A percentile compares a stretch with the other conserved stretches of the same genome.
These are phyloP conservation scores for Lethocerus indicus DNA, from an alignment of 1,140 invertebrate genomes.

Conservation along the genomic window DNA sequence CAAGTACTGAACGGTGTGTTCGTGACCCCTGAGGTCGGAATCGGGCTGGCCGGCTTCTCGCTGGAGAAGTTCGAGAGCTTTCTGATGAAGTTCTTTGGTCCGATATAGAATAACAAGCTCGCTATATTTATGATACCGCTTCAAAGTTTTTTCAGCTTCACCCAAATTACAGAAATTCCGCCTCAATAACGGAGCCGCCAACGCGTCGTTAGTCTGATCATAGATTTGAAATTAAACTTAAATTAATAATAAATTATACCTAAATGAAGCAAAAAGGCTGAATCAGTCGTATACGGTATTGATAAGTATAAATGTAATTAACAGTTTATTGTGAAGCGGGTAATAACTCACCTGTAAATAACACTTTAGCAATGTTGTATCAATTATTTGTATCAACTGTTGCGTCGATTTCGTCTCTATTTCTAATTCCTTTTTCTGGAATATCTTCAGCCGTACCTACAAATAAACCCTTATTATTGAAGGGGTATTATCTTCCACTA, in stretches of 20 bases:
- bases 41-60: conserved; percentile 60
- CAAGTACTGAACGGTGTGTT: conserved; percentile 78
- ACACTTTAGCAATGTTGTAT: conserved; percentile 90
- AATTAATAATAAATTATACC: background rate
- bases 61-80: conserved; percentile 76
- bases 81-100: conserved; percentile 68
- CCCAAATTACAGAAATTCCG: conserved; percentile 90
- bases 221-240: conserved; percentile 10
- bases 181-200: conserved; percentile 77
- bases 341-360: conserved; percentile 62
- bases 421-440: background rate
- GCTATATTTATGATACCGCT: conserved; percentile 71
- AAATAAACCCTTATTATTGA: conserved; percentile 12
- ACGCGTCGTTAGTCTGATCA: conserved; percentile 77
- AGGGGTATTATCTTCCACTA: background rate
- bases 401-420: conserved; percentile 21
- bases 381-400: conserved; percentile 81
- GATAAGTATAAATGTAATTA: background rate
- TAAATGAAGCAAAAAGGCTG: no score
- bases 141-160: conserved; percentile 80
- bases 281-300: no score
- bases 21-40: conserved; percentile 60
- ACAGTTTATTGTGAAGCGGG: background rate
- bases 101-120: conserved; percentile 94
- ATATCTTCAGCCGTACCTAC: conserved; percentile 20